Evolutionary conservation across 64 coral and sea anemone genomes (phyloP), one percentile per base, ranked within the genome.

Genomic region (Actinia equina): DNA sequence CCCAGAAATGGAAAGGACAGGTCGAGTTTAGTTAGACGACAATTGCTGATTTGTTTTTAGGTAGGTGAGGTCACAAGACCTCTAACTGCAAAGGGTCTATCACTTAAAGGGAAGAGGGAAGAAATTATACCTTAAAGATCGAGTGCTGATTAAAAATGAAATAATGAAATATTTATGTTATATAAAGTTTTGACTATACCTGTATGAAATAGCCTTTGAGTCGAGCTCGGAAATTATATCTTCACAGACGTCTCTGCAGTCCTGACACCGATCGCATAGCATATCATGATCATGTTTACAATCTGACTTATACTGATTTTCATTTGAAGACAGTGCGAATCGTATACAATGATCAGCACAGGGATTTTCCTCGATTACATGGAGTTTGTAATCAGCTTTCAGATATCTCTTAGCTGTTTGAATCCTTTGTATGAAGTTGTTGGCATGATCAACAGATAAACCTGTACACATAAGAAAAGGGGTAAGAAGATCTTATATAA

Each of bases 331-430:
- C 43, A 57, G 11, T 57, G 55, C 6, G 11, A 57, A 57, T 11
- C 15, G 10, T 11, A 57, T 57, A 13, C 55, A 57, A 57, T 57
- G 55, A 19, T 64, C 61, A 64, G 61, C 61, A 8, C 61, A 64
- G 3, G 18, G 61, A 64, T 19, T 64, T 22, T 64, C 4, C 3
- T 64, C 61, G 2, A 64, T 5, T 5, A 64, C 61, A 64, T 22
- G 61, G 61, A 64, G 61, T 44, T 87, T 87, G 42, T 20, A 87
- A 52, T 87, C 85, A 7, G 85, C 45, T 76, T 87, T 87, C 44
- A 87, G 49, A 76, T 74, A 87, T 87, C 65, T 20, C 49, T 87
- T 87, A 41, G 85, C 85, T 16, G 23, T 49, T 67, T 43, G 57
- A 42, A 70, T 55, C 70, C 61, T 86, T 70, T 59, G 61, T 86